Conservation (phyloP, 1,140 invertebrate species). For the Neuroterus valhalla region DNA sequence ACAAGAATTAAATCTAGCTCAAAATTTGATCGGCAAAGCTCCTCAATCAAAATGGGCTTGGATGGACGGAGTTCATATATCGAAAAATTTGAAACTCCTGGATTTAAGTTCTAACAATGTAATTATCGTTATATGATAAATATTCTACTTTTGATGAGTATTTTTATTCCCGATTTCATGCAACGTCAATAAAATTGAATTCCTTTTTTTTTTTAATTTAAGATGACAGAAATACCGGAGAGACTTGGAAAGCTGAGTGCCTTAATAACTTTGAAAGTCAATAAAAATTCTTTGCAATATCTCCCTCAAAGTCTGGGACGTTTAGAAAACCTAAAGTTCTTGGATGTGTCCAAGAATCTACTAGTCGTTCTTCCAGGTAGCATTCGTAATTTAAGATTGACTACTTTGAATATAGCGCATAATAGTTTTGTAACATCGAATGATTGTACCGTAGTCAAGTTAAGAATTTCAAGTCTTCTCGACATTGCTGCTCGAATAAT, state of each 20-base stretch:
- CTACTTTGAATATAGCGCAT: constrained; percentile 75
- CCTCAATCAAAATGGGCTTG: constrained; percentile 78
- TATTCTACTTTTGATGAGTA: neutral
- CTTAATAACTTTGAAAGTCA: constrained; percentile 76
- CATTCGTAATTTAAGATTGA: constrained; percentile 75
- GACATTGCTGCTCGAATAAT: constrained; percentile 59
- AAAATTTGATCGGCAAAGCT: constrained; percentile 81
- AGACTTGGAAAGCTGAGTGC: constrained; percentile 78
- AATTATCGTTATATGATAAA: constrained; percentile 50
- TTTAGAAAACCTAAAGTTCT: constrained; percentile 65
- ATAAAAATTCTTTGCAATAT: constrained; percentile 71
- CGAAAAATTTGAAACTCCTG: constrained; percentile 75
- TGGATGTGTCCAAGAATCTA: constrained; percentile 75
- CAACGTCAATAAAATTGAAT: constrained; percentile 38
- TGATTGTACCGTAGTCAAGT: constrained; percentile 51
- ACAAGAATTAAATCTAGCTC: constrained; percentile 81
- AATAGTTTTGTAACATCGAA: constrained; percentile 71
- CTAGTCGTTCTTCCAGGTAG: constrained; percentile 74
- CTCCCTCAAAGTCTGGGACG: constrained; percentile 74
- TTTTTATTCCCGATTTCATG: constrained; percentile 26
- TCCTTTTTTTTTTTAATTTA: constrained; percentile 41
- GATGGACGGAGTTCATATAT: constrained; percentile 76
- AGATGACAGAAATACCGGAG: constrained; percentile 75
- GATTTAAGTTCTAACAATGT: constrained; percentile 81
- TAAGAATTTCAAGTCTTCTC: constrained; percentile 47